Percentiles rank a stretch among this genome's conserved stretches.
phyloP scores from a whole-genome alignment of 2,888 invertebrate species.

The Eupithecia insigniata region DNA sequence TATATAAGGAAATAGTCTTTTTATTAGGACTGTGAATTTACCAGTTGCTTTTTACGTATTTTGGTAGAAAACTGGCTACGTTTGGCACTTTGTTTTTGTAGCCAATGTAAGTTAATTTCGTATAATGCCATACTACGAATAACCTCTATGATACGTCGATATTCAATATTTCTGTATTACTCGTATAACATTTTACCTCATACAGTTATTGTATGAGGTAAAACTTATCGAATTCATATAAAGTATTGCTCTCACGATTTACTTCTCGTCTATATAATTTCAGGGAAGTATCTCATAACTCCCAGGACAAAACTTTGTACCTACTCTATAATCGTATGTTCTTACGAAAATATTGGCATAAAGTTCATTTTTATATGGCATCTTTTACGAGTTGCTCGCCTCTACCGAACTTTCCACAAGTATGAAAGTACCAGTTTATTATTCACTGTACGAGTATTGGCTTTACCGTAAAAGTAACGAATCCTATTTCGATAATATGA shows the following conservation, averaged over 20 bases:
- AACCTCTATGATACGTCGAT: neutral
- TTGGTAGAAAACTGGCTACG: neutral
- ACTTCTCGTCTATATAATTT: constrained; percentile 37
- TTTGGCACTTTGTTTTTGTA: neutral
- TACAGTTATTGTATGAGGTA: too few relatives aligned
- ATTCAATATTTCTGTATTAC: too few relatives aligned
- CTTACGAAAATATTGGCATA: constrained; percentile 40
- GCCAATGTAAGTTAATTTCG: neutral
- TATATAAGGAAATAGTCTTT: constrained; percentile 3
- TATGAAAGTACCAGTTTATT: constrained; percentile 39
- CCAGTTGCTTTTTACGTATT: constrained; percentile 1
- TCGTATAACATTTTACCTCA: too few relatives aligned
- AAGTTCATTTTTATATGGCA: constrained; percentile 44
- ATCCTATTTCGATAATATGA: constrained; percentile 36
- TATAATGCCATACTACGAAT: neutral
- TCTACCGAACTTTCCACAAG: constrained; percentile 28
- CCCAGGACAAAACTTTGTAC: constrained; percentile 34
- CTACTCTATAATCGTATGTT: constrained; percentile 37
- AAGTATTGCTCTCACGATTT: constrained; percentile 2
- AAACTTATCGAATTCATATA: neutral
- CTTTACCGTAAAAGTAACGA: constrained; percentile 39
- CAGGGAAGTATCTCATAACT: constrained; percentile 34
- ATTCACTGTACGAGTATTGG: constrained; percentile 36
- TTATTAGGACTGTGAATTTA: neutral
- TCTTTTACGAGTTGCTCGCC: constrained; percentile 37